Base-by-base conservation (phyloP, 2,888 invertebrate genomes). In the Drosophila phalerata region DNA sequence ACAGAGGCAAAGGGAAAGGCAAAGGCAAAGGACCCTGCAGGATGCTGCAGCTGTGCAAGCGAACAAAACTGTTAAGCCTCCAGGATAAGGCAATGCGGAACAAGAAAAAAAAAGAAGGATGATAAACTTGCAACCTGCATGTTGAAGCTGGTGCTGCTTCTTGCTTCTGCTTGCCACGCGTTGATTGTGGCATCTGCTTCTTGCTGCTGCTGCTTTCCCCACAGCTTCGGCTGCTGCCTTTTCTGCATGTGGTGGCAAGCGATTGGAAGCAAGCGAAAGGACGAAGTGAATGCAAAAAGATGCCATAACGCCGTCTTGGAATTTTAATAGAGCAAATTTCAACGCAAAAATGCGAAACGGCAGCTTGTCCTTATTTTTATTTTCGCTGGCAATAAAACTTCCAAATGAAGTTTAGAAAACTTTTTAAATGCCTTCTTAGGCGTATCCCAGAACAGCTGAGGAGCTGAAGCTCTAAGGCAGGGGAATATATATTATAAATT, bases 251-350 rank as follows among this genome's bases (percentile, higher is more conserved):
- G 19, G 48, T 30, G 40, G 49, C 48, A 34, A 3, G 17, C 17
- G 37, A 38, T 37, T 28, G 56, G 15, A 3, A 13, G 34, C 1
- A 42, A 32, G 8, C 15, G 30, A 30, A 30, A 3, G 8, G 6
- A 30, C 9, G 25, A 19, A 45, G 63, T 10, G 19, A 19, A 19
- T 19, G 19, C 15, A 11, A 13, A 42, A 43, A 57, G 61, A 60
- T 68, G 80, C 67, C 81, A 78, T 73, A 85, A 72, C 71, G 77
- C 72, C 69, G 73, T 61, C 79, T 67, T 69, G 88, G 85, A 76
- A 86, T 86, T 86, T 86, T 86, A 86, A 86, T 89, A 86, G 89
- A 86, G 85, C 89, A 75, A 86, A 86, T 86, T 86, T 89, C 78
- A 77, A 69, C 68, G 81, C 66, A 73, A 77, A 82, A 87, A 85